phyloP scores from a whole-genome alignment of 2,888 invertebrate species.

The Linnaemya vulpina region DNA sequence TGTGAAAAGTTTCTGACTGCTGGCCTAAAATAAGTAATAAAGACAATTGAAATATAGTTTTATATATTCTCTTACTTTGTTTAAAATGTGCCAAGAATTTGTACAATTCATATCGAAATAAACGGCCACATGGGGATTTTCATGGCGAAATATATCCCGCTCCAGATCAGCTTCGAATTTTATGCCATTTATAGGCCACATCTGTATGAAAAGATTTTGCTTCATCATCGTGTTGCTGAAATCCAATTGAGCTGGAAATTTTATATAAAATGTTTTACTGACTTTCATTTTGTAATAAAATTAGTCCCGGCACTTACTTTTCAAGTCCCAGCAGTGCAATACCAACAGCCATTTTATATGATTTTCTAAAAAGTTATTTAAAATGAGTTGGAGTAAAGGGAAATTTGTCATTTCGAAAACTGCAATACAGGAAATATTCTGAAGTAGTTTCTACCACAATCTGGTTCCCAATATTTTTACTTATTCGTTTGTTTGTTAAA shows the following conservation, averaged over 20 bases:
- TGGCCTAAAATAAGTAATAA: slow-evolving; percentile 74
- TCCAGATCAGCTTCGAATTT: slow-evolving; percentile 18
- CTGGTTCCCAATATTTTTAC: background rate
- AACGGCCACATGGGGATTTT: slow-evolving; percentile 32
- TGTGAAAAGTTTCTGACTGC: slow-evolving; percentile 75
- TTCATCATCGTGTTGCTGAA: slow-evolving; percentile 45
- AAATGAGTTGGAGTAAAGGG: slow-evolving; percentile 35
- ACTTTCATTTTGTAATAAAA: background rate
- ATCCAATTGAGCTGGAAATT: slow-evolving; percentile 50
- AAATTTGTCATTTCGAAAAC: slow-evolving; percentile 48
- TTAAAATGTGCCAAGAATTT: slow-evolving; percentile 41
- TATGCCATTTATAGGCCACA: slow-evolving; percentile 50
- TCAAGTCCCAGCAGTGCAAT: slow-evolving; percentile 53
- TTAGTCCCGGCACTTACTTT: slow-evolving; percentile 17
- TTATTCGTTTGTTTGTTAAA: background rate
- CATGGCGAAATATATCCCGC: background rate
- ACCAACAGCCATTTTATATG: slow-evolving; percentile 55
- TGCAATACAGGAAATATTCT: background rate
- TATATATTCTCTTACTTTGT: slow-evolving; percentile 29
- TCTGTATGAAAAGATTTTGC: slow-evolving; percentile 49
- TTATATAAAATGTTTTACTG: no score
- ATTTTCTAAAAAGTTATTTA: slow-evolving; percentile 54
- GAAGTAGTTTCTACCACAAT: background rate
- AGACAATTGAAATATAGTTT: background rate
- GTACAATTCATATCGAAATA: slow-evolving; percentile 58